Conservation (phyloP, 2,797 vertebrate genomes). For the Microcaecilia unicolor region DNA sequence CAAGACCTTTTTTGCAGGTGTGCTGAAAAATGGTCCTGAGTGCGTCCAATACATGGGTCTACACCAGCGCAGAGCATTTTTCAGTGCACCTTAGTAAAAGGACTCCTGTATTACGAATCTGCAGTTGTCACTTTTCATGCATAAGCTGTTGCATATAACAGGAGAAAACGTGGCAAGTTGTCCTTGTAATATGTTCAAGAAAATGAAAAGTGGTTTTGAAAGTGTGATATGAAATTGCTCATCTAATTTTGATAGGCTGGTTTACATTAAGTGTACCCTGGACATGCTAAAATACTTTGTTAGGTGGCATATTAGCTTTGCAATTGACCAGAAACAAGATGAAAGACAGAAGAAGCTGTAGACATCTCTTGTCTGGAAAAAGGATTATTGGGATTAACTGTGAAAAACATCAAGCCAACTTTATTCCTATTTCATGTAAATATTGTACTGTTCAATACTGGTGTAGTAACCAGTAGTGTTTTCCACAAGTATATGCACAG, state of each 20-base stretch:
- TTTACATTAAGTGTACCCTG: conserved; percentile 13
- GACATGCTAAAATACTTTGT: conserved; percentile 24
- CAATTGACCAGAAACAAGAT: conserved; percentile 53
- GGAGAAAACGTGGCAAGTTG: conserved; percentile 18
- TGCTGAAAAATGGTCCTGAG: too few relatives aligned
- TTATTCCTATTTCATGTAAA: conserved; percentile 44
- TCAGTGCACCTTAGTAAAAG: too few relatives aligned
- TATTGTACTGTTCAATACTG: too few relatives aligned
- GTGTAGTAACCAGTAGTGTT: too few relatives aligned
- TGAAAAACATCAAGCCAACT: conserved; percentile 43
- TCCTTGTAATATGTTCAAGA: conserved; percentile 11
- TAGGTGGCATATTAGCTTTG: conserved; percentile 49
- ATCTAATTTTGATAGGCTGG: conserved; percentile 24
- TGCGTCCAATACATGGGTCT: too few relatives aligned
- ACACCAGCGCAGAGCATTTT: too few relatives aligned
- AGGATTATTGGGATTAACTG: conserved; percentile 56
- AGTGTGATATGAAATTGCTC: conserved; percentile 11
- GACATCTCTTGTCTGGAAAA: conserved; percentile 53
- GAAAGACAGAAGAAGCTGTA: conserved; percentile 53
- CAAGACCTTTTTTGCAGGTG: too few relatives aligned
- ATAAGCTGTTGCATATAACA: conserved; percentile 26
- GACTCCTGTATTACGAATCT: too few relatives aligned
- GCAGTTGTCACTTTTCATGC: conserved; percentile 11
- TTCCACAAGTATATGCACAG: too few relatives aligned
- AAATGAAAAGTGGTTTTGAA: conserved; percentile 9